phyloP scores from a whole-genome alignment of 2,888 invertebrate genomes.

The Apotomis turbidana region DNA sequence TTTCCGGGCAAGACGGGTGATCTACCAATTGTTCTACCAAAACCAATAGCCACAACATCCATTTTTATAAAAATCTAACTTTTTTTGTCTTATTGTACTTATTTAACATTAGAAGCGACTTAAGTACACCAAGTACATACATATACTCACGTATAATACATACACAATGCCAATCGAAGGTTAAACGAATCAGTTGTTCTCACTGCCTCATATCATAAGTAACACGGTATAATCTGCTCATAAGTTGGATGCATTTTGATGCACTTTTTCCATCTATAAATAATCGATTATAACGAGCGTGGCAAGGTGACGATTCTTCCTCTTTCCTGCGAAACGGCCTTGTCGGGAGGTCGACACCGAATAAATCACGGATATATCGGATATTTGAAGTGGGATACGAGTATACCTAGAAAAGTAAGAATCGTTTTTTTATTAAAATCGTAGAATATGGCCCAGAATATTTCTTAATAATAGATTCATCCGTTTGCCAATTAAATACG shows the following conservation, averaged over 20 bases:
- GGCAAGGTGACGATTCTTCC: slow-evolving; percentile 69
- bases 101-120: too few relatives aligned
- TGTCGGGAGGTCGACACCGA: slow-evolving; percentile 55
- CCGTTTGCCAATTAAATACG: too few relatives aligned
- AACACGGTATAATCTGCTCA: not conserved
- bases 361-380: slow-evolving; percentile 59
- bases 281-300: slow-evolving; percentile 45
- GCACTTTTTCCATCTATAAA: slow-evolving; percentile 29
- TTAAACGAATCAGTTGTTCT: slow-evolving; percentile 6
- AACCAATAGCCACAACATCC: too few relatives aligned
- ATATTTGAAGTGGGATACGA: not conserved
- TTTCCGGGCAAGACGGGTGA: too few relatives aligned
- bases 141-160: not conserved
- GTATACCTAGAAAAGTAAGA: too few relatives aligned
- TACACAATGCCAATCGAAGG: slow-evolving; percentile 12
- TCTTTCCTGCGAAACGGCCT: slow-evolving; percentile 80
- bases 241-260: slow-evolving; percentile 20
- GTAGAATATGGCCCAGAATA: too few relatives aligned
- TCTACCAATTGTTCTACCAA: too few relatives aligned
- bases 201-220: not conserved
- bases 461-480: too few relatives aligned
- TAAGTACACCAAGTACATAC: not conserved
- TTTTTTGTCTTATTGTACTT: too few relatives aligned
- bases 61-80: too few relatives aligned
- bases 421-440: too few relatives aligned